Evolutionary conservation across 2,888 invertebrate genomes (phyloP), one percentile per base, ranked within the genome.

Genomic region (Azorinus chamasolen): DNA sequence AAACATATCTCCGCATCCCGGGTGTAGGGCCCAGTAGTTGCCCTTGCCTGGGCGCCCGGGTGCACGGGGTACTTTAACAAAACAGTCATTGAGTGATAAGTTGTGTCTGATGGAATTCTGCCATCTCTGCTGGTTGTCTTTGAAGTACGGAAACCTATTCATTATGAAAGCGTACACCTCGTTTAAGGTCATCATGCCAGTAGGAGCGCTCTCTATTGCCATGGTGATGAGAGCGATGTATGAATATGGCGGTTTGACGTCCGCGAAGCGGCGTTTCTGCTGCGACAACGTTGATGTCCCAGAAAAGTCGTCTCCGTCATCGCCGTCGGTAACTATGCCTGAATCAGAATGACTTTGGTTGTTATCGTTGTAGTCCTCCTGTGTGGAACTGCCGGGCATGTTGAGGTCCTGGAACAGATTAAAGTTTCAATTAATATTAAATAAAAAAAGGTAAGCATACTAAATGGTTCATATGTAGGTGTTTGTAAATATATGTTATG

Each of bases 171-270:
- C 78, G 94, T 97, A 98, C 91, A 97, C 97, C 93, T 97, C 97
- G 58, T 96, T 95, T 75, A 97, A 94, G 14, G 97, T 96, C 91
- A 98, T 95, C 98, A 99, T 99, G 93, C 98, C 98, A 93, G 98
- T 98, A 55, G 96, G 96, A n/a, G 97, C 97, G 92, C 97, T 97
- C 96, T 99, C 98, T 91, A 99, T 99, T 75, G 99, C 99, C 99
- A 99, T 99, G 81, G 99, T 99, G 57, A 99, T 99, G 84, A 99
- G 94, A 59, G 99, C 98, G 92, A 99, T 99, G 94, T 99, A 99
- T 51, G 99, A 99, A 94, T 98, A 99, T 48, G 99, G 99, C 78
- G 99, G 99, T 94, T 99, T 99, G 94, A 99, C 98, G 93, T 98
- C 98, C 91, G 91, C 91, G 68, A 92, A 92, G 8, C 88, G 79